Evolutionary conservation across 2,888 invertebrate genomes (phyloP).

Genomic region (Orthosia incerta): DNA sequence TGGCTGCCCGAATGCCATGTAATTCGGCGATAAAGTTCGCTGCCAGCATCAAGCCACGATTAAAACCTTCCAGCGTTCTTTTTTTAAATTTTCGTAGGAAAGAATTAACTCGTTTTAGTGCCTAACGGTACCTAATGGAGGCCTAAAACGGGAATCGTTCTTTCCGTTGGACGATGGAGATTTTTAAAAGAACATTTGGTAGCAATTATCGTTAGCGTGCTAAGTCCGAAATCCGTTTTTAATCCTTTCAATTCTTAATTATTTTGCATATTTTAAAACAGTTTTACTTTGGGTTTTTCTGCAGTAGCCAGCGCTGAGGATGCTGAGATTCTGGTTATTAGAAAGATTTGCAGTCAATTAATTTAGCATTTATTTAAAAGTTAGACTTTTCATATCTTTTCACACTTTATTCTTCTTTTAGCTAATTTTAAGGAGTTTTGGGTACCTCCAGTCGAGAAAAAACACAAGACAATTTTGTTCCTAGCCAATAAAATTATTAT

Average conservation of each 20-base stretch:
- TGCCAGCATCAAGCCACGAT: slow-evolving; percentile 56
- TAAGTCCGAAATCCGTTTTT: slow-evolving; percentile 71
- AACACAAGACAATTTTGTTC: slow-evolving; percentile 27
- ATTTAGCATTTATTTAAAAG: slow-evolving; percentile 18
- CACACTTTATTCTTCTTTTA: neutral
- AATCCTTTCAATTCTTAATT: slow-evolving; percentile 72
- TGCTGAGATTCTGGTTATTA: slow-evolving; percentile 14
- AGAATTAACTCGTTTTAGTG: slow-evolving; percentile 68
- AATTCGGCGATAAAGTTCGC: slow-evolving; percentile 64
- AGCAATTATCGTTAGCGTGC: slow-evolving; percentile 76
- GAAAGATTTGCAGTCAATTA: slow-evolving; percentile 33
- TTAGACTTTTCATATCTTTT: neutral
- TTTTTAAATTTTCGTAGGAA: slow-evolving; percentile 64
- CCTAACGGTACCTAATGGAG: slow-evolving; percentile 66
- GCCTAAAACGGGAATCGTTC: slow-evolving; percentile 63
- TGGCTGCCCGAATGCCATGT: slow-evolving; percentile 59
- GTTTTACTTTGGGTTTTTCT: slow-evolving; percentile 51
- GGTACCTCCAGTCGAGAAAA: neutral
- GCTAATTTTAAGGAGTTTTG: neutral
- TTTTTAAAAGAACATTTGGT: slow-evolving; percentile 72
- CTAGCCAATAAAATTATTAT: slow-evolving; percentile 23
- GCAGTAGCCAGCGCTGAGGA: slow-evolving; percentile 5
- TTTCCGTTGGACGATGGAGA: slow-evolving; percentile 46
- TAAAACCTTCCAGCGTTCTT: slow-evolving; percentile 64
- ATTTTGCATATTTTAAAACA: slow-evolving; percentile 64